Base-by-base conservation (phyloP, 2,113 vertebrate genomes). In the Poeciliopsis turrubarensis region DNA sequence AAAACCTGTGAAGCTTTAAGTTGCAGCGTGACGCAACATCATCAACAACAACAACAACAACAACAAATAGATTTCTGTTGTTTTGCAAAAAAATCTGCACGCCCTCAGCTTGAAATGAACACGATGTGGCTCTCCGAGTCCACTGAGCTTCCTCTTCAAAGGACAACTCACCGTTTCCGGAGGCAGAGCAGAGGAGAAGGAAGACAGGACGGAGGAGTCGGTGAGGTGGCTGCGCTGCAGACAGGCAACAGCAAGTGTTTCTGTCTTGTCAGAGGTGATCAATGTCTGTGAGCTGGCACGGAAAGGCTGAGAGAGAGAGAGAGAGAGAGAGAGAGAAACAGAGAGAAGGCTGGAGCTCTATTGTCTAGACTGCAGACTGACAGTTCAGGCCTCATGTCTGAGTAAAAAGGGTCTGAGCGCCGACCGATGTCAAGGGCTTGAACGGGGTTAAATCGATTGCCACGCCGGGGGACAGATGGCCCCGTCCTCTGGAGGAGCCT, bases 191-290 rank as follows among this genome's bases (percentile, higher is more conserved):
- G 41, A 72, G 34, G 13, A 65, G 68, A 62, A 9, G 60, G 64
- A 51, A 63, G 8, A 73, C 11, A 63, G 62, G 77, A 47, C 32
- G 26, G 22, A 51, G 72, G 39, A 65, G 64, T 66, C 71, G 75
- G 61, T 41, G 82, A 69, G 80, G 72, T 37, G 41, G 9, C 57
- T 32, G 69, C 84, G 79, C 77, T 78, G 85, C 78, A 79, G 57
- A 70, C 44, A 79, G 73, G 83, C 75, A 73, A 78, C 72, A 78
- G 84, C 81, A 71, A 82, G 72, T 81, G 79, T 83, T 75, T 84
- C 83, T 80, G 81, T 80, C 73, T 80, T 68, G 68, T 88, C 82
- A 62, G 77, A 69, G 77, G 70, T 75, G 77, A 87, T 85, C 82
- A 81, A 65, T 81, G 67, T 88, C 81, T 79, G 71, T n/a, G 72